Conservation (phyloP, 1,140 invertebrate species). For the Drosophila sulfurigaster region DNA sequence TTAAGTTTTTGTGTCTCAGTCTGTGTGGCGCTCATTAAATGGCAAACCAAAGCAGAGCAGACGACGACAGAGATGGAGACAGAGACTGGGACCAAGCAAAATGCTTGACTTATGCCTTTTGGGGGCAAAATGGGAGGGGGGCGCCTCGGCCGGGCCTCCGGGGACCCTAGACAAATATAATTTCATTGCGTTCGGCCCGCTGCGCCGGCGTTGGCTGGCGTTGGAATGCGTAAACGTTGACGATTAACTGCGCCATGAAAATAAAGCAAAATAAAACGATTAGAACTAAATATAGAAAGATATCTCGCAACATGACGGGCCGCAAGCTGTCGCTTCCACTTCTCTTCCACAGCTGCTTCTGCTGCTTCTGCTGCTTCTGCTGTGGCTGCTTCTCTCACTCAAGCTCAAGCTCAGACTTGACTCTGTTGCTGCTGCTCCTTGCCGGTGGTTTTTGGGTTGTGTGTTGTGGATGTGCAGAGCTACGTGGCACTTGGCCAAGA, state of each 20-base stretch:
- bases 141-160: neutral
- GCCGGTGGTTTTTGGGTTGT: slow-evolving; percentile 16
- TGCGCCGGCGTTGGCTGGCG: slow-evolving; percentile 73
- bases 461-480: slow-evolving; percentile 4
- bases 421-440: slow-evolving; percentile 8
- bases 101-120: slow-evolving; percentile 59
- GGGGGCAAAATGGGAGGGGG: neutral
- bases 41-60: slow-evolving; percentile 12
- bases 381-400: neutral
- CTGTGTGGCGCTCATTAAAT: slow-evolving; percentile 54
- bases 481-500: slow-evolving; percentile 45
- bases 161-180: slow-evolving; percentile 78
- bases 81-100: slow-evolving; percentile 21
- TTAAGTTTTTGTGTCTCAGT: slow-evolving; percentile 24
- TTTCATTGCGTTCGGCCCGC: slow-evolving; percentile 77
- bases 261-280: slow-evolving; percentile 85
- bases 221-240: slow-evolving; percentile 84
- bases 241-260: slow-evolving; percentile 84
- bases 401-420: neutral
- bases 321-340: slow-evolving; percentile 22
- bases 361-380: neutral
- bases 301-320: slow-evolving; percentile 81
- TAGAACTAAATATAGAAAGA: slow-evolving; percentile 83
- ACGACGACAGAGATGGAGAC: neutral
- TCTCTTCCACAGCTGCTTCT: slow-evolving; percentile 7